Evolutionary conservation across 2,797 vertebrate genomes (phyloP).

Genomic region (Gorsachius magnificus): DNA sequence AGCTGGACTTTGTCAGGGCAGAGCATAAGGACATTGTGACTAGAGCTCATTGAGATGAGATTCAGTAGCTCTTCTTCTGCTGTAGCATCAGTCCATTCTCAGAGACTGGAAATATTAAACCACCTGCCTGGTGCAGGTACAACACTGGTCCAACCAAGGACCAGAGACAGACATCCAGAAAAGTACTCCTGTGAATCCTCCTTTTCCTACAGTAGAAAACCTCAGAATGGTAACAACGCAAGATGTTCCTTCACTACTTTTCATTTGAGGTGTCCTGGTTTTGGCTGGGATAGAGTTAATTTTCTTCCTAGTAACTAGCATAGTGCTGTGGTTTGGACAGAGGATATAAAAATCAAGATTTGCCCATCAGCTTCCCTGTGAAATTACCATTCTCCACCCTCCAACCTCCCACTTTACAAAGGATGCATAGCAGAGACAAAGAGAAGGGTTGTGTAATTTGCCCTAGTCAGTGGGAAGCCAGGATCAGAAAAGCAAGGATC

Average conservation of each 20-base stretch:
- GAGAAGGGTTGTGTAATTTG: not conserved
- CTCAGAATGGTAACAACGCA: not conserved
- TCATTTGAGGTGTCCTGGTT: not conserved
- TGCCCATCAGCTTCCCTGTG: not conserved
- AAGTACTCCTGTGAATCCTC: not conserved
- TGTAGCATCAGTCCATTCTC: not conserved
- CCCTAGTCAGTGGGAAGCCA: not conserved
- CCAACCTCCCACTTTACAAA: not conserved
- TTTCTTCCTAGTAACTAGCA: too few species aligned
- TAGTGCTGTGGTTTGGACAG: too few species aligned
- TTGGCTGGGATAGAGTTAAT: too few species aligned
- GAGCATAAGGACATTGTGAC: not conserved
- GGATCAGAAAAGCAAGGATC: not conserved
- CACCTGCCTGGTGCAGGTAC: not conserved
- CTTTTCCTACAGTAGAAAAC: not conserved
- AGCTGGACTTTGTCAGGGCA: not conserved
- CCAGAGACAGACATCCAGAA: not conserved
- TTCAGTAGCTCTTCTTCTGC: not conserved
- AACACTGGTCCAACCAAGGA: not conserved
- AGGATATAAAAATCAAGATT: not conserved
- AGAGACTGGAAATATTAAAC: not conserved
- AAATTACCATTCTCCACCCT: not conserved
- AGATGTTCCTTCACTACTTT: not conserved
- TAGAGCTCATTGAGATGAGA: not conserved
- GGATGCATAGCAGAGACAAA: not conserved